Evolutionary conservation across 2,888 invertebrate genomes (phyloP), one percentile per base, ranked within the genome.

Genomic region (Ophion costatus): DNA sequence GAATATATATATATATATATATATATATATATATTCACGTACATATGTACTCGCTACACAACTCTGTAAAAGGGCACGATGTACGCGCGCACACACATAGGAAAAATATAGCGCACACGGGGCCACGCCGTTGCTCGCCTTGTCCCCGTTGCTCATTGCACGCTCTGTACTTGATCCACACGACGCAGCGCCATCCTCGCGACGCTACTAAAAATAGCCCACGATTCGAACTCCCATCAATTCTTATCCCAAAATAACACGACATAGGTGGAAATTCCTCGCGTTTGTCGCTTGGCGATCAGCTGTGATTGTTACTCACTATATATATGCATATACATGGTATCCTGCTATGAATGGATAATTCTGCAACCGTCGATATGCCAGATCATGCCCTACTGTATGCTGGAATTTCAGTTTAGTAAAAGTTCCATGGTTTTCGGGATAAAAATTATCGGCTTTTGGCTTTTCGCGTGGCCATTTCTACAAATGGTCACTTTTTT

Each of bases 81-180:
- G 0, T 77, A 14, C 10, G 4, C 17, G 4, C 56, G 38, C 3
- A 17, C 38, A 17, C 10, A 77, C 38, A 38, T 9, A 9, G 6
- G 38, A 7, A 38, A 38, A 38, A 38, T 42, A 59, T 51, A 63
- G 69, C 73, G 71, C 61, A 61, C 20, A 57, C 76, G 69, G 64
- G 74, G 29, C 75, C 75, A 38, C 57, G 76, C 79, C 87, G 83
- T 85, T 84, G 85, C 80, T 85, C 80, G 82, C 85, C 85, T 83
- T 84, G 84, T 84, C 84, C 81, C 67, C 74, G 84, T 80, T 83
- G 77, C 82, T 78, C 82, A 78, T 80, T 81, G 66, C 80, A 67
- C 80, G 82, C 38, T 38, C 74, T 82, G 61, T 51, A 81, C 59
- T 86, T 71, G 80, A 66, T 67, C 84, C 82, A 67, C 42, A n/a